Conservation (phyloP, 2,888 invertebrate genomes). For the Zeuzera pyrina region DNA sequence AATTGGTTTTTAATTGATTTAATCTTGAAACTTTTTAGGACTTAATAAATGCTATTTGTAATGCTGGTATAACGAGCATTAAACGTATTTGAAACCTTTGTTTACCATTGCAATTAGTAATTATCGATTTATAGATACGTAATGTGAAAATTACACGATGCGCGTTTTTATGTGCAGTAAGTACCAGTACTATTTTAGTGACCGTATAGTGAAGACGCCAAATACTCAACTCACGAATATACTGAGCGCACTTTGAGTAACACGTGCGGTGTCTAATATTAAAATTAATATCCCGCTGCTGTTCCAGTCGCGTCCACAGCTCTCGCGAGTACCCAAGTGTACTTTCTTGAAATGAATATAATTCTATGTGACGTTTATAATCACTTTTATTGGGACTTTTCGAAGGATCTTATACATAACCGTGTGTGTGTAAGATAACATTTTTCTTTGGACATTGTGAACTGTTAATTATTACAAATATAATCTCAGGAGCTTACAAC, state of each 20-base stretch:
- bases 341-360: conserved; percentile 43
- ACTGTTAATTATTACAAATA: conserved; percentile 1
- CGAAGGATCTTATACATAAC: conserved; percentile 46
- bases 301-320: conserved; percentile 62
- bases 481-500: not conserved
- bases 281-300: conserved; percentile 65
- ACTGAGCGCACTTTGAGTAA: conserved; percentile 45
- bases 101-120: no score
- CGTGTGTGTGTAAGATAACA: conserved; percentile 61
- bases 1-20: no score
- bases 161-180: no score
- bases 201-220: no score
- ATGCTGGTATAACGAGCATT: no score
- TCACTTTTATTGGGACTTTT: conserved; percentile 33
- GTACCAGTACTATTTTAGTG: no score
- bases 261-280: conserved; percentile 57
- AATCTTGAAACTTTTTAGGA: no score
- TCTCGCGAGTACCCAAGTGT: conserved; percentile 38
- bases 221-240: no score
- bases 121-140: no score
- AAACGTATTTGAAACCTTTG: no score
- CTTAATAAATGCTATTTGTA: no score
- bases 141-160: no score
- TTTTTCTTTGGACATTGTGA: not conserved
- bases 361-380: conserved; percentile 40